Evolutionary conservation across 2,113 vertebrate genomes (phyloP).

Genomic region (Caracal caracal): DNA sequence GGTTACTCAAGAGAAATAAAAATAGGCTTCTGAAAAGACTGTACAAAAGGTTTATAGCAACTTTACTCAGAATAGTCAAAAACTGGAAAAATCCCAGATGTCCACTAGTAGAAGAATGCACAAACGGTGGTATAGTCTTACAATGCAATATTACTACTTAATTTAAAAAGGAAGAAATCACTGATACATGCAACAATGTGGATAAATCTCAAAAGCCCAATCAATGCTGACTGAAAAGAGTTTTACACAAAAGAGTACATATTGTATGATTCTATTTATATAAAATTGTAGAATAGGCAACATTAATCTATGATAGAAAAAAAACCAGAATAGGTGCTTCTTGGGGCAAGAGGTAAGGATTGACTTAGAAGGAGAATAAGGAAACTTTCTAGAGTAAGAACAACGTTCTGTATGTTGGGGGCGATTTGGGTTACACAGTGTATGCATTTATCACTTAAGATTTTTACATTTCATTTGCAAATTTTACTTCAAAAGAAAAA

Average conservation of each 20-base stretch:
- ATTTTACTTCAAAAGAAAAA: slow-evolving; percentile 35
- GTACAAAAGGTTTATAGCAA: not conserved
- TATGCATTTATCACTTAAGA: not conserved
- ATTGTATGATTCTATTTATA: not conserved
- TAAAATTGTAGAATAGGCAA: not conserved
- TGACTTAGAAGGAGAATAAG: not conserved
- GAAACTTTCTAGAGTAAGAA: not conserved
- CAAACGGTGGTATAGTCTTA: not conserved
- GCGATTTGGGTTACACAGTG: not conserved
- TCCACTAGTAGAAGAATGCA: not conserved
- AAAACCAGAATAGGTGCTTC: not conserved
- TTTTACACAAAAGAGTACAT: not conserved
- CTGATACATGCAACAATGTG: not conserved
- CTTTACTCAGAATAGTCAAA: not conserved
- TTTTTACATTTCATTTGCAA: not conserved
- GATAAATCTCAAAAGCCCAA: not conserved
- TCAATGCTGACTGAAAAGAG: not conserved
- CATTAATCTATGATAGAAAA: not conserved
- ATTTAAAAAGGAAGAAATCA: not conserved
- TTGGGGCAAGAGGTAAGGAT: not conserved
- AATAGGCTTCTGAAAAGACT: not conserved
- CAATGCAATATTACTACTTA: not conserved
- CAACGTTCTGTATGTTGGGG: not conserved
- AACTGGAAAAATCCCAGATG: not conserved
- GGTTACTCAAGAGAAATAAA: not conserved